A percentile compares a stretch with the other conserved stretches of the same genome.
Evolutionary conservation across 92 coral and sea anemone genomes (phyloP).

Genomic region (Phymanthus crucifer): DNA sequence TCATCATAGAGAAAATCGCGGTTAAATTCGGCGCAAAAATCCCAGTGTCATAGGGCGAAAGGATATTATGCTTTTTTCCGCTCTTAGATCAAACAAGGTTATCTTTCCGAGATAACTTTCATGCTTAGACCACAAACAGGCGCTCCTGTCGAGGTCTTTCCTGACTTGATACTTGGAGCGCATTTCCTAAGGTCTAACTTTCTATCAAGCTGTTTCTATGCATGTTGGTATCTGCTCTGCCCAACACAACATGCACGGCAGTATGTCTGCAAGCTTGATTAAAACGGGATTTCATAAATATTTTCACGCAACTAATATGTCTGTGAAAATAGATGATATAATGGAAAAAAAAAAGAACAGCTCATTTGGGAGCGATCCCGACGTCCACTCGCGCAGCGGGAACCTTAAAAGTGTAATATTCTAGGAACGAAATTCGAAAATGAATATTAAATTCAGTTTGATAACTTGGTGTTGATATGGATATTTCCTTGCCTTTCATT

Average conservation of each 20-base stretch:
- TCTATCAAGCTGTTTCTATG: not conserved
- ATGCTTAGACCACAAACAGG: not conserved
- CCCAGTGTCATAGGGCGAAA: not conserved
- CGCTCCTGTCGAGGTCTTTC: not conserved
- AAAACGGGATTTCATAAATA: not conserved
- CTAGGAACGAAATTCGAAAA: not conserved
- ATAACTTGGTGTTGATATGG: too few species aligned
- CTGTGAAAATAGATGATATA: not conserved
- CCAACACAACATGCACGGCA: not conserved
- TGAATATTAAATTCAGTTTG: too few species aligned
- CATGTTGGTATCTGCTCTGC: not conserved
- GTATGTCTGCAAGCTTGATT: not conserved
- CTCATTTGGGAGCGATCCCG: not conserved
- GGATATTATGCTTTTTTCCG: not conserved
- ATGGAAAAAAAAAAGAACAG: not conserved
- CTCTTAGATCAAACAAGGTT: not conserved
- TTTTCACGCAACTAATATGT: not conserved
- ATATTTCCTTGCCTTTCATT: too few species aligned
- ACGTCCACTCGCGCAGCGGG: constrained; percentile 1
- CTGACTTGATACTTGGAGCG: not conserved
- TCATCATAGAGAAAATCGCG: too few species aligned
- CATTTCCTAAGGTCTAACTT: not conserved
- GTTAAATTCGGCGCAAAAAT: not conserved
- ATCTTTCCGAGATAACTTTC: not conserved
- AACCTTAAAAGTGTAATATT: not conserved